Conservation (phyloP, 2,888 invertebrate species). For the Drosophila birchii region DNA sequence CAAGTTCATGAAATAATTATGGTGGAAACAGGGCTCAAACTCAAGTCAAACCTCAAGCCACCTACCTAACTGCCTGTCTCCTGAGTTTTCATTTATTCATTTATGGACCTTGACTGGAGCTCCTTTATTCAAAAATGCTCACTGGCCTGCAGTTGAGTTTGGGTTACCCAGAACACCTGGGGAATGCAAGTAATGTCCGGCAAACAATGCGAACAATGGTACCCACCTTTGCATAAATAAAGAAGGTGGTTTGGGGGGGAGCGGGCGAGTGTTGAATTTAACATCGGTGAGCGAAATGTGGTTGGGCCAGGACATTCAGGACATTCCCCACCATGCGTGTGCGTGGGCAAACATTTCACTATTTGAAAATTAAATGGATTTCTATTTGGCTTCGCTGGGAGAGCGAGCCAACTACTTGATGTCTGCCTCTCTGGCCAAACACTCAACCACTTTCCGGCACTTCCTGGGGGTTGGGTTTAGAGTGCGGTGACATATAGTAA, state of each 20-base stretch:
- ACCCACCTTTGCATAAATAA: constrained; percentile 43
- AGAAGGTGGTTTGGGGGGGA: not conserved
- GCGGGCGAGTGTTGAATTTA: constrained; percentile 44
- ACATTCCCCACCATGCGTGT: constrained; percentile 27
- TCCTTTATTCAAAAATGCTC: constrained; percentile 8
- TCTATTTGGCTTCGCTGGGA: constrained; percentile 67
- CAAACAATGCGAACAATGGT: constrained; percentile 40
- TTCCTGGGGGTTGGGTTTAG: constrained; percentile 47
- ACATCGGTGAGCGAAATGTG: constrained; percentile 27
- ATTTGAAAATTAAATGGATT: constrained; percentile 79
- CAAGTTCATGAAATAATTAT: constrained; percentile 4
- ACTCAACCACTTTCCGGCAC: constrained; percentile 43
- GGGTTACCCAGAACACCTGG: constrained; percentile 24
- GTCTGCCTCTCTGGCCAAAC: constrained; percentile 32
- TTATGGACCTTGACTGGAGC: constrained; percentile 4
- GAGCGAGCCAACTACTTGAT: constrained; percentile 63
- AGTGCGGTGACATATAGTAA: constrained; percentile 53
- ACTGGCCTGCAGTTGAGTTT: constrained; percentile 15
- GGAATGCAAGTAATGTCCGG: constrained; percentile 48
- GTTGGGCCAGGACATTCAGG: constrained; percentile 10
- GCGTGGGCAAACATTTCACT: constrained; percentile 63
- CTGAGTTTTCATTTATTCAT: constrained; percentile 28
- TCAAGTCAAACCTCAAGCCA: not conserved
- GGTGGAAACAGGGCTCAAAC: not conserved
- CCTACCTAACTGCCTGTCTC: constrained; percentile 3